Evolutionary conservation across 2,113 vertebrate species (phyloP).

Genomic region (Acanthochromis polyacanthus): DNA sequence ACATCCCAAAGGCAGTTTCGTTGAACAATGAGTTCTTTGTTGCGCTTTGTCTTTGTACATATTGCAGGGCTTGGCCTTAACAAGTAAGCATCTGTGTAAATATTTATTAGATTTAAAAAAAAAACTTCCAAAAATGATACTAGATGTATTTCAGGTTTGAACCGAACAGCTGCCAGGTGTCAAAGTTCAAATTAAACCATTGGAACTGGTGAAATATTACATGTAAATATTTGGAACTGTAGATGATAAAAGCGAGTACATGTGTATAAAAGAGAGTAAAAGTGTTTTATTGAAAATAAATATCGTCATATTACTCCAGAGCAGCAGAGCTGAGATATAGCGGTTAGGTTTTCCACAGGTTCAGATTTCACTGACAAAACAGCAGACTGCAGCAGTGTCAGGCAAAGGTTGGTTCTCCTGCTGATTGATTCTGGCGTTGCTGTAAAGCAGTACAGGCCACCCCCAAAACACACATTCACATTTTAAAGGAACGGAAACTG

Average conservation of each 20-base stretch:
- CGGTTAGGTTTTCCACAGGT: slow-evolving; percentile 40
- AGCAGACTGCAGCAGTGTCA: slow-evolving; percentile 54
- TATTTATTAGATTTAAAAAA: slow-evolving; percentile 8
- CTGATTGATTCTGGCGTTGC: slow-evolving; percentile 37
- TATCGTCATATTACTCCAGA: slow-evolving; percentile 23
- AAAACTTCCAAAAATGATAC: not conserved
- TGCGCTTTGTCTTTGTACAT: not conserved
- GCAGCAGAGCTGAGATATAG: slow-evolving; percentile 42
- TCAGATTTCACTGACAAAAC: slow-evolving; percentile 76
- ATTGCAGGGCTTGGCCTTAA: not conserved
- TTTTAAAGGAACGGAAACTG: slow-evolving; percentile 52
- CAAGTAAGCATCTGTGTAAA: not conserved
- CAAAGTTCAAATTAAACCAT: not conserved
- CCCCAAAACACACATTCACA: not conserved
- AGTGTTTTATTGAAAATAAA: slow-evolving; percentile 34
- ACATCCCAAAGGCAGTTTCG: not conserved
- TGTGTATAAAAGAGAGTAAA: not conserved
- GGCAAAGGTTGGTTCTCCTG: slow-evolving; percentile 26
- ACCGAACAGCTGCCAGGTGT: not conserved
- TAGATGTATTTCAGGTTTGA: too few species aligned
- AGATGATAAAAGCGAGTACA: not conserved
- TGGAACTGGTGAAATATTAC: not conserved
- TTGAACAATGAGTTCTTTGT: slow-evolving; percentile 35
- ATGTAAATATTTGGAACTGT: slow-evolving; percentile 4
- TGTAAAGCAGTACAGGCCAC: not conserved